Percentiles rank a stretch among this genome's conserved stretches.
These are phyloP conservation scores for Phoxinus dragarum DNA, from an alignment of 2,797 vertebrate species.

Conservation along the genomic window DNA sequence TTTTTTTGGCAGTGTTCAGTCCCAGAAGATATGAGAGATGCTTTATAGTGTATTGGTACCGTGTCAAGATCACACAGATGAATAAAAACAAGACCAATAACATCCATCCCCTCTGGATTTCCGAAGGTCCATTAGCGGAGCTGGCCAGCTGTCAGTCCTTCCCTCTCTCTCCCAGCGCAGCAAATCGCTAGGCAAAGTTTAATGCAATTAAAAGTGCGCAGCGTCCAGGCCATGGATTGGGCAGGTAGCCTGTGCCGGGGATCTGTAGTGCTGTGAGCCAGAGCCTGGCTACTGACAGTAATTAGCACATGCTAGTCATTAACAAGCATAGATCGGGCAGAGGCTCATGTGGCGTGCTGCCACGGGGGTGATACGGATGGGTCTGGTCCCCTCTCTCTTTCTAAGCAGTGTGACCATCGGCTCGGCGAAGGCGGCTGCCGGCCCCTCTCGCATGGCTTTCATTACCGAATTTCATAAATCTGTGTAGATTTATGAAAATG, in stretches of 20 bases:
- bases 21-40: constrained; percentile 53
- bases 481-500: constrained; percentile 98
- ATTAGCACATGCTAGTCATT: constrained; percentile 98
- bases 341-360: constrained; percentile 82
- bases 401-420: constrained; percentile 37
- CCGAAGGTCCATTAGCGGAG: constrained; percentile 63
- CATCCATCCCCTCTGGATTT: constrained; percentile 58
- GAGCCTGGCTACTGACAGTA: constrained; percentile 85
- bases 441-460: constrained; percentile 89
- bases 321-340: constrained; percentile 92
- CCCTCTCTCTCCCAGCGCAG: constrained; percentile 61
- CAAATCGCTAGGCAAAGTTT: constrained; percentile 71
- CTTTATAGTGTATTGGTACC: constrained; percentile 53
- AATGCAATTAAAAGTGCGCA: constrained; percentile 72
- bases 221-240: constrained; percentile 76
- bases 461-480: constrained; percentile 94
- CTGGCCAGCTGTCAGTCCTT: constrained; percentile 71
- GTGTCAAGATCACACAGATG: constrained; percentile 66
- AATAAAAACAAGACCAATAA: constrained; percentile 66
- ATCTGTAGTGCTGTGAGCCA: constrained; percentile 71
- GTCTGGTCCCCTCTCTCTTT: constrained; percentile 73
- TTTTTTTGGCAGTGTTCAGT: constrained; percentile 53
- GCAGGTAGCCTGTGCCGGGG: constrained; percentile 71
- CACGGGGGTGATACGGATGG: constrained; percentile 78
- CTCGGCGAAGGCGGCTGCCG: constrained; percentile 66